Percentiles rank a stretch among this genome's conserved stretches.
phyloP scores from a whole-genome alignment of 2,113 vertebrate genomes.

The Leptobrachium leishanense region DNA sequence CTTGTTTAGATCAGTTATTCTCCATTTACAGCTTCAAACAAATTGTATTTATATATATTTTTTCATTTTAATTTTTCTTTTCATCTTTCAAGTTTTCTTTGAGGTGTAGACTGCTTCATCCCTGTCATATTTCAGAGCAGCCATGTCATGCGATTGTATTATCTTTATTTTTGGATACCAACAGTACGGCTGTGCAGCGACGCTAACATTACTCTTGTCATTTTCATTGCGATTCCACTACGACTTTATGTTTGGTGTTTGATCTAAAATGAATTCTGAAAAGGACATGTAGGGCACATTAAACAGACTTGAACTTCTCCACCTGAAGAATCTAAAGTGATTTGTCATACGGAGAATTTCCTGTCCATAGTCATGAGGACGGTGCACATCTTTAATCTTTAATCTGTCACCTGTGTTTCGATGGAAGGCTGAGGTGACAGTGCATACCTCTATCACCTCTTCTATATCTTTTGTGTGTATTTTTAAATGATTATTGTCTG shows the following conservation, averaged over 20 bases:
- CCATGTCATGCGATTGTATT: neutral
- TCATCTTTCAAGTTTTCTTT: no score
- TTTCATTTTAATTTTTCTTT: no score
- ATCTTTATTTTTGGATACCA: neutral
- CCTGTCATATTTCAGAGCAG: neutral
- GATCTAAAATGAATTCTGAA: constrained; percentile 23
- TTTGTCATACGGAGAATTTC: constrained; percentile 17
- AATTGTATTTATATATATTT: no score
- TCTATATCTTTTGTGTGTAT: constrained; percentile 11
- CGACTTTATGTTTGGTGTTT: constrained; percentile 3
- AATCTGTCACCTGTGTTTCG: constrained; percentile 21
- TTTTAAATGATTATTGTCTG: constrained; percentile 39
- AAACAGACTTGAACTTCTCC: constrained; percentile 29
- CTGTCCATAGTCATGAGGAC: constrained; percentile 23
- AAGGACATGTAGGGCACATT: constrained; percentile 22
- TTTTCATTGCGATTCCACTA: constrained; percentile 3
- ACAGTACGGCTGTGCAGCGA: neutral
- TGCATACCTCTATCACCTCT: neutral
- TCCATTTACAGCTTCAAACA: no score
- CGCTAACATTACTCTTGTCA: constrained; percentile 8
- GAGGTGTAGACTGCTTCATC: neutral
- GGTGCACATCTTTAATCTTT: constrained; percentile 21
- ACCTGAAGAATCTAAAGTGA: constrained; percentile 29
- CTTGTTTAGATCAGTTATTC: no score
- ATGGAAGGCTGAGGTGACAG: neutral